Evolutionary conservation across 1,140 invertebrate genomes (phyloP).

Genomic region (Drosophila parabipectinata): DNA sequence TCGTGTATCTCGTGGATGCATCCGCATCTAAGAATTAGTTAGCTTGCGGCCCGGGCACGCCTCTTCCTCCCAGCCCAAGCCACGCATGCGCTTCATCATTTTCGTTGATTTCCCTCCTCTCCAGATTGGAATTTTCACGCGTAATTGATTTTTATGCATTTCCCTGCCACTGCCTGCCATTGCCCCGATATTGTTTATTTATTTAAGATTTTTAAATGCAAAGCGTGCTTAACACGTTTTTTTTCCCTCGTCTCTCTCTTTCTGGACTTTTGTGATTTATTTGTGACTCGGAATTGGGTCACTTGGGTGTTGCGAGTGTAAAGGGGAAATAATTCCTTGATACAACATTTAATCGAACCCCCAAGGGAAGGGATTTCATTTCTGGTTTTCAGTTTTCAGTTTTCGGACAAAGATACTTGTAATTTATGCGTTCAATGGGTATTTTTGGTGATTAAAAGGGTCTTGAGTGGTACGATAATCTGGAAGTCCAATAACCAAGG

Average conservation of each 20-base stretch:
- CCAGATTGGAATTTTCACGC: constrained; percentile 65
- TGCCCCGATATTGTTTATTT: constrained; percentile 24
- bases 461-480: background rate
- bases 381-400: background rate
- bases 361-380: constrained; percentile 5
- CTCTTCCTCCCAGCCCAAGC: constrained; percentile 5
- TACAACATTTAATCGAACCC: constrained; percentile 19
- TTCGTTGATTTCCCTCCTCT: constrained; percentile 22
- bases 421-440: constrained; percentile 18
- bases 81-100: constrained; percentile 39
- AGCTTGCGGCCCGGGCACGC: constrained; percentile 9
- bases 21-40: constrained; percentile 24
- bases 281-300: constrained; percentile 55
- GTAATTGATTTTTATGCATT: constrained; percentile 78
- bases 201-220: constrained; percentile 43
- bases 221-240: constrained; percentile 68
- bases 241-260: constrained; percentile 8
- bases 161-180: background rate
- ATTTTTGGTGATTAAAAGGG: constrained; percentile 8
- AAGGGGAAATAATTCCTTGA: constrained; percentile 19
- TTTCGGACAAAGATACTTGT: background rate
- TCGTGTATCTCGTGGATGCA: constrained; percentile 6
- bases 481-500: background rate
- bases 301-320: constrained; percentile 19
- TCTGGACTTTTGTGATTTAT: constrained; percentile 37